A percentile compares a stretch with the other conserved stretches of the same genome.
These are phyloP conservation scores for Brachirus orientalis DNA, from an alignment of 2,113 vertebrate species.

Conservation along the genomic window DNA sequence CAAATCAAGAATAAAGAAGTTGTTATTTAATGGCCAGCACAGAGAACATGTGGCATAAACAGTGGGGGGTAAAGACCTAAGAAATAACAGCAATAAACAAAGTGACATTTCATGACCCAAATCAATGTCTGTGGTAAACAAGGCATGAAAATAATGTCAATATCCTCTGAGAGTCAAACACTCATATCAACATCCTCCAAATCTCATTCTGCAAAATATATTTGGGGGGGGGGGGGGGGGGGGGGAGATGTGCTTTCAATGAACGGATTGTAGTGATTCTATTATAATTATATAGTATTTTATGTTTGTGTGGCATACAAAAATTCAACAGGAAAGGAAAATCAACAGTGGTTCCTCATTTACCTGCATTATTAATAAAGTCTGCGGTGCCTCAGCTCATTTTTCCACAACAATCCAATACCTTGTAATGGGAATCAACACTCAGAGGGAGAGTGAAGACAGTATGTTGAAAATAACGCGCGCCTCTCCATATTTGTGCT, in stretches of 20 bases:
- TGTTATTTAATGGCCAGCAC: slow-evolving; percentile 46
- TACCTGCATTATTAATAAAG: slow-evolving; percentile 13
- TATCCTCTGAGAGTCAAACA: slow-evolving; percentile 14
- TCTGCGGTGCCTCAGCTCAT: neutral
- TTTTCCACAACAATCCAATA: neutral
- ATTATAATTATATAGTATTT: no score
- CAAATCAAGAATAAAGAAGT: slow-evolving; percentile 51
- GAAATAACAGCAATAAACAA: slow-evolving; percentile 38
- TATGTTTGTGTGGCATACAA: no score
- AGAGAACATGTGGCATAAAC: slow-evolving; percentile 27
- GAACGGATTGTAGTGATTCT: no score
- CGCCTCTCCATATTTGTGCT: slow-evolving; percentile 26
- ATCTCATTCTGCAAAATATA: neutral
- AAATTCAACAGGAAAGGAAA: neutral
- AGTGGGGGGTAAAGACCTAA: neutral
- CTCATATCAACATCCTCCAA: neutral
- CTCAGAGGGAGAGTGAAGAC: slow-evolving; percentile 11
- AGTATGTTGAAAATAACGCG: neutral
- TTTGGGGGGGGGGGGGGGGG: no score
- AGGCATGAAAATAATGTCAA: neutral
- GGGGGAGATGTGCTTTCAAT: no score
- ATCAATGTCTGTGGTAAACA: slow-evolving; percentile 19
- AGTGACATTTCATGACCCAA: slow-evolving; percentile 19
- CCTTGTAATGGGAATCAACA: slow-evolving; percentile 9
- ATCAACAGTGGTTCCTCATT: neutral